Percentiles rank a stretch among this genome's conserved stretches.
Evolutionary conservation across 64 coral and sea anemone genomes (phyloP).

Genomic region (Porites australiensis): DNA sequence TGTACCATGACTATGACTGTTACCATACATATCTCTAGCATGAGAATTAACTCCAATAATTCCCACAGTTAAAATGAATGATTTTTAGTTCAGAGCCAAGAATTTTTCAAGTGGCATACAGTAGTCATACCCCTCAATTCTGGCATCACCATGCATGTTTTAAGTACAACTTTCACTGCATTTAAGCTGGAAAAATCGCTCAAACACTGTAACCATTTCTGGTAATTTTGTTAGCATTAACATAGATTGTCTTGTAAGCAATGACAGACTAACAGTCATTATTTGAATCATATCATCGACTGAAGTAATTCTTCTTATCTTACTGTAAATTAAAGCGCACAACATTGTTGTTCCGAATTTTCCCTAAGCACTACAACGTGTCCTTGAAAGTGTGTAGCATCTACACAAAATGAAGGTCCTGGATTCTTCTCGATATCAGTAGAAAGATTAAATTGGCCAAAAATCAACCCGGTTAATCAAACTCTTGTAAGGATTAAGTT

Average conservation of each 20-base stretch:
- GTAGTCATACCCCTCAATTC: conserved; percentile 48
- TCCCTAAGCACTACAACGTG: conserved; percentile 32
- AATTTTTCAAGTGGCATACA: conserved; percentile 42
- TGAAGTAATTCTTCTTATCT: conserved; percentile 32
- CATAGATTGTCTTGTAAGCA: conserved; percentile 50
- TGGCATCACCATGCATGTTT: conserved; percentile 48
- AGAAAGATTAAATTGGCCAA: background rate
- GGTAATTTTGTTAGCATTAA: conserved; percentile 75
- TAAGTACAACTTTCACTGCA: conserved; percentile 57
- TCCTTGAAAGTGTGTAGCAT: conserved; percentile 73
- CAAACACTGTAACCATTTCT: conserved; percentile 50
- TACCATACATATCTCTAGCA: too few relatives aligned
- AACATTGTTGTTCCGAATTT: conserved; percentile 66
- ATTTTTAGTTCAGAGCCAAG: too few relatives aligned
- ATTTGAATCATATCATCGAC: conserved; percentile 56
- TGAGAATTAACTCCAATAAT: too few relatives aligned
- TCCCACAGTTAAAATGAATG: too few relatives aligned
- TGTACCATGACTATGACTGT: too few relatives aligned
- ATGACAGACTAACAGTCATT: conserved; percentile 69
- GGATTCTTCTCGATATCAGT: background rate
- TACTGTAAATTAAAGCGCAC: conserved; percentile 64
- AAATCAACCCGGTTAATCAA: background rate
- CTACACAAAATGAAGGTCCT: conserved; percentile 12
- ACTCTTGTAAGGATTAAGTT: background rate
- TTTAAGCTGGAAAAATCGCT: conserved; percentile 40